Percentiles rank a stretch among this genome's conserved stretches.
These are phyloP conservation scores for Calonectris borealis DNA, from an alignment of 2,113 vertebrate species.

Conservation along the genomic window DNA sequence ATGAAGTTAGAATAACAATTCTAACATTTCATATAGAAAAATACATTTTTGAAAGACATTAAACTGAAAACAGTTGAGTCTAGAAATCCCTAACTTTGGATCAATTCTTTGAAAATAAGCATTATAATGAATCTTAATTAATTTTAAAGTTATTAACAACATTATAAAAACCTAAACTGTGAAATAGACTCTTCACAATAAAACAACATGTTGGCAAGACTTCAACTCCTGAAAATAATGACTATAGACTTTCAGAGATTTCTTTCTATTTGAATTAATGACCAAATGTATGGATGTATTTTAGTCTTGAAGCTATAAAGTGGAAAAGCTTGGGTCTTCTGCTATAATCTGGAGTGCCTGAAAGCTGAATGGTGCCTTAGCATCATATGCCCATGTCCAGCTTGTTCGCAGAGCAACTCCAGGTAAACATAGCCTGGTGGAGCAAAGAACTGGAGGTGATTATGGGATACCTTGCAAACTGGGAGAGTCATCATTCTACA, in stretches of 20 bases:
- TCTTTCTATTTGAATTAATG: background rate
- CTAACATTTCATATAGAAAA: background rate
- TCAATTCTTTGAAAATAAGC: background rate
- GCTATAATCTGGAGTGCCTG: background rate
- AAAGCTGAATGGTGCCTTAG: background rate
- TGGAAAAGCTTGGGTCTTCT: background rate
- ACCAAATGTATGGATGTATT: background rate
- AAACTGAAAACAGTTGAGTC: background rate
- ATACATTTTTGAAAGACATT: background rate
- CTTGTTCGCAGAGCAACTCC: background rate
- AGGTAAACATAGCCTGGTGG: accelerated
- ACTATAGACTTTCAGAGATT: background rate
- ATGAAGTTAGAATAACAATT: background rate
- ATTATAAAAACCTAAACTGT: background rate
- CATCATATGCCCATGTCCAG: background rate
- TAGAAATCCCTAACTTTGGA: background rate
- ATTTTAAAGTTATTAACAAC: background rate
- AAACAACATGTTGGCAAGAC: background rate
- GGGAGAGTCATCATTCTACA: background rate
- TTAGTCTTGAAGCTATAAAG: background rate
- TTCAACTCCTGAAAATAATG: background rate
- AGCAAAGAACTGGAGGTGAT: background rate
- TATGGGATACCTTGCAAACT: background rate
- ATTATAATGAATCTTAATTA: background rate
- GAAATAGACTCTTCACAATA: background rate